Evolutionary conservation across 2,797 vertebrate species (phyloP), one percentile per base, ranked within the genome.

Genomic region (Centropyge bicolor): DNA sequence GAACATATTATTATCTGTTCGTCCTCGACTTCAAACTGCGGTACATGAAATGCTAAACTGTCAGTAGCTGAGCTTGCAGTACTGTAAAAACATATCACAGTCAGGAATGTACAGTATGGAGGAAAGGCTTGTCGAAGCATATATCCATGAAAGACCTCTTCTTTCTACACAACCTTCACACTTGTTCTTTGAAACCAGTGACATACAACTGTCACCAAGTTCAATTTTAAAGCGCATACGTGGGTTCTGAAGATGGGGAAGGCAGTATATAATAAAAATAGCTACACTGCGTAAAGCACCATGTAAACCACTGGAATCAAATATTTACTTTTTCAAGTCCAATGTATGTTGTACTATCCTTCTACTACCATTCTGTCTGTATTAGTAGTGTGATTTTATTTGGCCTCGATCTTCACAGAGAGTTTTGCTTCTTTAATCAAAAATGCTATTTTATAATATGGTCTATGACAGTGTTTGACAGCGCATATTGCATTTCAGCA

Each of bases 21-120:
- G 64, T 63, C 20, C 51, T 68, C 59, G 57, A 55, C 43, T 12
- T 69, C 38, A 40, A 38, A 60, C 35, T 52, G 16, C 41, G 59
- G 57, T 2, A 36, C n/a, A 48, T 79, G 56, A 78, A 86, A 43
- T 72, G 64, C 14, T 59, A 3, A 48, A 35, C 49, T 54, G 62
- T 84, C 62, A 68, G 36, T 0, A 54, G 67, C 82, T 73, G 78
- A 90, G 76, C 66, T 51, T 14, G 64, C 80, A 72, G 9, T 27
- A 69, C 71, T 81, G 85, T 76, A 71, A 57, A 75, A 84, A 64
- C 76, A 69, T 16, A 81, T 83, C 64, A 80, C 27, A 76, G 74
- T 64, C 70, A 76, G 36, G 38, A n/a, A 48, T 19, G 43, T 19
- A 60, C 8, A 52, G 48, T 59, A 71, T 59, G 48, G 22, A 22